Base-by-base conservation (phyloP, 2,113 vertebrate genomes). In the Syngnathus floridae region DNA sequence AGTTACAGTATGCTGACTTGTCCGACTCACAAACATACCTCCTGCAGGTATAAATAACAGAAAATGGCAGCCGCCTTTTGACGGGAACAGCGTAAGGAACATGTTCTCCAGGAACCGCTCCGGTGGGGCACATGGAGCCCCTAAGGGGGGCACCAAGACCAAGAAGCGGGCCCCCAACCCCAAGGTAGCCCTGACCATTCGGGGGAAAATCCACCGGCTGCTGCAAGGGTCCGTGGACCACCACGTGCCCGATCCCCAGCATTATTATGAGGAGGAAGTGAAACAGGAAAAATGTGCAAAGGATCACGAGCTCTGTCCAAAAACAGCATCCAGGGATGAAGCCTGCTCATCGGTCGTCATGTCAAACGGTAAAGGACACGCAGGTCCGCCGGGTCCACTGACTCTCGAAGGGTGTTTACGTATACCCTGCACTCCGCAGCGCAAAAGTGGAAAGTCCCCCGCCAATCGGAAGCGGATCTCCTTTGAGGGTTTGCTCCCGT, bases 191-290 rank as follows among this genome's bases (percentile, higher is more conserved):
- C 71, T 92, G 2, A 89, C 90, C 64, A 87, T 91, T 49, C 85
- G 87, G 49, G 89, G 91, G 62, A 95, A 93, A 88, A 95, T 97
- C 87, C 93, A 97, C 72, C 92, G 92, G 38, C 80, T 96, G 21
- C 89, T 96, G 60, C 93, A 93, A 84, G 91, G 93, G 19, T 92
- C 91, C 17, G 72, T 85, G 36, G 91, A 94, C 66, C 90, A 93
- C 77, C 80, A 86, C 57, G 64, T 74, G 49, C 82, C 86, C 12
- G 84, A 91, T 41, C 83, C 89, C 43, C 81, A 87, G 37, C 81
- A 88, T n/a, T 92, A 91, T 69, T 88, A 90, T 0, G 75, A 87
- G 54, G 93, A 92, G 63, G 88, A 87, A 9, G 93, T 92, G 66
- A 86, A 89, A 1, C 87, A 90, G 63, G 87, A 85, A 26, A 70